Base-by-base conservation (phyloP, 2,888 invertebrate genomes). In the Autographa pulchrina region DNA sequence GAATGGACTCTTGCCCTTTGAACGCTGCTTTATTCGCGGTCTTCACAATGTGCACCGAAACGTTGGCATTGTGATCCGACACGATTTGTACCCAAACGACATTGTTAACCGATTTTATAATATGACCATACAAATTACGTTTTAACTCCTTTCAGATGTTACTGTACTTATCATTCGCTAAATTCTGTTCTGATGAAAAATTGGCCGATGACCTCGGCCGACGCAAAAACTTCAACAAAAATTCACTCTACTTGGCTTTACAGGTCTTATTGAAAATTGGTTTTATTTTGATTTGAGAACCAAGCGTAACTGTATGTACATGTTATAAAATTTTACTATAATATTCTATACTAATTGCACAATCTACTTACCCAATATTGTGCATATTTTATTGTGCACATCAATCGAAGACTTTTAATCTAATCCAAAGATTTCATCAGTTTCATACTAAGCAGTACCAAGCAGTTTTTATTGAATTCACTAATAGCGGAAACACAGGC, bases 1-100 rank as follows among this genome's bases (percentile, higher is more conserved):
- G 88, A 91, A 89, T 89, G 87, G 88, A 84, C 86, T 89, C 87
- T 89, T 89, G 90, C 90, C 90, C 90, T 92, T 91, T 92, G 84
- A 89, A 88, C 86, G 85, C 77, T 85, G 84, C 86, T 89, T 92
- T 91, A 89, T 91, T 88, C 80, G 81, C 71, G 82, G 76, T 79
- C 80, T 83, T 79, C 62, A 81, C 73, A 77, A 79, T 75, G 74
- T 71, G 56, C 75, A 72, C 68, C 68, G 72, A 74, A 80, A 78
- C 72, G 61, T 82, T 76, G 58, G 66, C 69, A 73, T 82, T 82
- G 68, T 73, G 38, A 48, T 78, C 60, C 25, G 62, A 72, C 64
- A 67, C 43, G 52, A 68, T 31, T 66, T 35, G 25, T 59, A 25
- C 56, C 20, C 16, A 31, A 67, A 52, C 54, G 18, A 65, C 61